Conservation (phyloP, 2,888 invertebrate genomes). For the Abrostola triplasia region DNA sequence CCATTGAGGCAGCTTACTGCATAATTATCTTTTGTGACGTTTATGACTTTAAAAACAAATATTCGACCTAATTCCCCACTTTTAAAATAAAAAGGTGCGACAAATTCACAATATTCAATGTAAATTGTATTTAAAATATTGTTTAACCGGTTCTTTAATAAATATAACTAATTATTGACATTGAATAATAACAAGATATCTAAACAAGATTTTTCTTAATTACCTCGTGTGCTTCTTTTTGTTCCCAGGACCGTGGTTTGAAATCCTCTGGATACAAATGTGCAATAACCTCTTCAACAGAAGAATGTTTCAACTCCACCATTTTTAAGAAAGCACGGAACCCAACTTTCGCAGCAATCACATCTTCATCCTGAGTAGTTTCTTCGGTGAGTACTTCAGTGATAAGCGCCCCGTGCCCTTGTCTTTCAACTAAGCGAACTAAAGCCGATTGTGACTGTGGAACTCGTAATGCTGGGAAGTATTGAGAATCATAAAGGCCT, state of each 20-base stretch:
- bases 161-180: no score
- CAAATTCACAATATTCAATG: no score
- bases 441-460: conserved; percentile 95
- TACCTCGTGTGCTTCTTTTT: conserved; percentile 91
- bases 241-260: conserved; percentile 94
- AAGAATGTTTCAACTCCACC: conserved; percentile 93
- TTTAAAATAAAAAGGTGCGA: no score
- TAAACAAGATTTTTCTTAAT: neutral
- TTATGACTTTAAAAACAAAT: no score
- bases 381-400: conserved; percentile 94
- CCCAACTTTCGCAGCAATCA: conserved; percentile 93
- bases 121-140: no score
- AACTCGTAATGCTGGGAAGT: conserved; percentile 93
- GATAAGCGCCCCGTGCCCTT: conserved; percentile 94
- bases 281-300: conserved; percentile 95
- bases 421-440: conserved; percentile 94
- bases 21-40: no score
- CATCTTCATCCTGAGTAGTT: conserved; percentile 92
- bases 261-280: conserved; percentile 95
- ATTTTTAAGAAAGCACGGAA: conserved; percentile 95
- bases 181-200: no score
- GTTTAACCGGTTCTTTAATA: no score
- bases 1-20: no score
- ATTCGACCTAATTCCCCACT: no score
- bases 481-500: conserved; percentile 92